Evolutionary conservation across 2,113 vertebrate species (phyloP), one percentile per base, ranked within the genome.

Genomic region (Patagioenas fasciata): DNA sequence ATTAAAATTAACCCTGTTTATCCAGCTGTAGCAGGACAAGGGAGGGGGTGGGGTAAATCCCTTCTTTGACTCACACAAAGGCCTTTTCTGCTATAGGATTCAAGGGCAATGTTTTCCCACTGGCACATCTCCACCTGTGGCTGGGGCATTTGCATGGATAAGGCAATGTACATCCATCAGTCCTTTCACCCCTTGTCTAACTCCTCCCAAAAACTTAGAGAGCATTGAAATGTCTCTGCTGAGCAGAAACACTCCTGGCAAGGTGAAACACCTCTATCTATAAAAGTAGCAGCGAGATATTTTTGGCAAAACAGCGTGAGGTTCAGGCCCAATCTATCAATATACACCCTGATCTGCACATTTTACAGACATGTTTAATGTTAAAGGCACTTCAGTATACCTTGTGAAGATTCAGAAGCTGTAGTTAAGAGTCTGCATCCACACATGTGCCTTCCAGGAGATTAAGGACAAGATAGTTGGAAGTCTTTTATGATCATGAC

Each of bases 1-100:
- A 67, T 88, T 74, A 90, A 88, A 96, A 96, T 90, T 95, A 93
- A 91, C 80, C 75, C 71, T 91, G 78, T 89, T 94, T 88, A 60
- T 67, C 85, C 80, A 91, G 67, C 88, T 93, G 79, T n/a, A 90
- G 42, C 8, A 24, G 72, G 31, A 74, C 34, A 57, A 74, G n/a
- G 13, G 11, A 58, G 25, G 18, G 31, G 23, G 47, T 56, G 24
- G 34, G 65, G 47, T 5, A 78, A 86, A 88, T 50, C 48, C 34
- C 56, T 53, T 36, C 75, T 88, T 40, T 92, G 61, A 86, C 56
- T 34, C 24, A 32, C 67, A 88, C 61, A 91, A 93, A 90, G n/a
- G 15, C 14, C 28, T 88, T 84, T 93, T 88, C 82, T 93, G 74
- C 71, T 34, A 3, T 4, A 19, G 71, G 81, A 88, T 93, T 91